A percentile compares a stretch with the other conserved stretches of the same genome.
phyloP scores from a whole-genome alignment of 1,140 invertebrate species.

The Tyrophagus putrescentiae region DNA sequence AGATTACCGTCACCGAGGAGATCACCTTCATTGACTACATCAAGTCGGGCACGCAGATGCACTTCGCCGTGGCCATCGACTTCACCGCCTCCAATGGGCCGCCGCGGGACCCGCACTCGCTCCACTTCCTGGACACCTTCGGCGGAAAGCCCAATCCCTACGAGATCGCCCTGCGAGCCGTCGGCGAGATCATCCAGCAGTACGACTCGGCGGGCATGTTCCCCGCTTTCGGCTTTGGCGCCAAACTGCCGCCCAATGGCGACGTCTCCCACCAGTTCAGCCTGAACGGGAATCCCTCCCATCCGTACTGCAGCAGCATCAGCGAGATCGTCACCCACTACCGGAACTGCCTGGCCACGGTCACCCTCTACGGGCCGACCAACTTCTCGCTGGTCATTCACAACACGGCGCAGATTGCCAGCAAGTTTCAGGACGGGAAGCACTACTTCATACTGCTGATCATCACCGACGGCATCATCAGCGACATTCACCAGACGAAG shows the following conservation, averaged over 20 bases:
- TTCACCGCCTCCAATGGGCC: slow-evolving; percentile 55
- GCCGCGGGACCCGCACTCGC: slow-evolving; percentile 39
- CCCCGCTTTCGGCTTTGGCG: slow-evolving; percentile 25
- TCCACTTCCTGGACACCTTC: slow-evolving; percentile 37
- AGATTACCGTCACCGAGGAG: slow-evolving; percentile 17
- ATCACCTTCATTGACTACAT: slow-evolving; percentile 25
- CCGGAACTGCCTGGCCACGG: slow-evolving; percentile 35
- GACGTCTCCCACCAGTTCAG: slow-evolving; percentile 26
- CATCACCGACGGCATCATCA: slow-evolving; percentile 51
- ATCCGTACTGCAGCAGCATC: slow-evolving; percentile 34
- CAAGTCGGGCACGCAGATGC: slow-evolving; percentile 36
- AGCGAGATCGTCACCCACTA: slow-evolving; percentile 34
- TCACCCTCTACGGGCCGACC: slow-evolving; percentile 49
- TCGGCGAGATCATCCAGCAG: slow-evolving; percentile 49
- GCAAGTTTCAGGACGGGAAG: slow-evolving; percentile 35
- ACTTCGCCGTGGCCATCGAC: slow-evolving; percentile 49
- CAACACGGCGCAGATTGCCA: slow-evolving; percentile 36
- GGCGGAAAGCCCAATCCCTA: slow-evolving; percentile 42
- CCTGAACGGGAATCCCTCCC: slow-evolving; percentile 24
- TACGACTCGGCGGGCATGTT: slow-evolving; percentile 35
- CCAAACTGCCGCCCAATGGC: slow-evolving; percentile 26
- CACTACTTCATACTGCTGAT: slow-evolving; percentile 49
- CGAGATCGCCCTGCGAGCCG: slow-evolving; percentile 42
- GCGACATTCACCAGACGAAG: slow-evolving; percentile 47
- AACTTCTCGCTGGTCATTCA: slow-evolving; percentile 50